Evolutionary conservation across 2,888 invertebrate genomes (phyloP).

Genomic region (Eulithis prunata): DNA sequence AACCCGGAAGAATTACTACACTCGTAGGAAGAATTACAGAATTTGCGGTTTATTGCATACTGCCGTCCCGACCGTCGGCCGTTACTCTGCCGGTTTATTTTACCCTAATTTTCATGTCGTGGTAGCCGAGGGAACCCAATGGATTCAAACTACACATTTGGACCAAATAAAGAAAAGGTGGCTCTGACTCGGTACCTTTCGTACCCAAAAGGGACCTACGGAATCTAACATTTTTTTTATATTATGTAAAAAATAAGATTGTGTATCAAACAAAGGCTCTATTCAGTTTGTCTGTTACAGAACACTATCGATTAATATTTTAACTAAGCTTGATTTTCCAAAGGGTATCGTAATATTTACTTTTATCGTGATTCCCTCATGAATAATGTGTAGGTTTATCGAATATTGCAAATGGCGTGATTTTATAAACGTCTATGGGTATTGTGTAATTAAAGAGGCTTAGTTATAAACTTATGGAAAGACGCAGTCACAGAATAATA

Average conservation of each 20-base stretch:
- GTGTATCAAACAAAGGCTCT: background rate
- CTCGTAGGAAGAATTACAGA: slow-evolving; percentile 57
- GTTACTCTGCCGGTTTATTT: slow-evolving; percentile 28
- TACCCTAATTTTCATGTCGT: slow-evolving; percentile 19
- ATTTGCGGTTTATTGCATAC: slow-evolving; percentile 47
- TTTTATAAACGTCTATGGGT: slow-evolving; percentile 55
- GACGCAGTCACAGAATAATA: slow-evolving; percentile 31
- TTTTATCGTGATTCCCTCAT: slow-evolving; percentile 65
- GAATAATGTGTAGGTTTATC: slow-evolving; percentile 66
- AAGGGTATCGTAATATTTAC: slow-evolving; percentile 61
- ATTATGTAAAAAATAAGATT: background rate
- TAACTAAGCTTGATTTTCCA: slow-evolving; percentile 40
- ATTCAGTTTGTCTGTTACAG: slow-evolving; percentile 5
- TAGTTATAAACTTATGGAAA: slow-evolving; percentile 52
- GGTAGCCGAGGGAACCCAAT: slow-evolving; percentile 2
- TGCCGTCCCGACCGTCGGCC: slow-evolving; percentile 35
- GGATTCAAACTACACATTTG: slow-evolving; percentile 1
- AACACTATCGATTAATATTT: slow-evolving; percentile 33
- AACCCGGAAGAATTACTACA: slow-evolving; percentile 29
- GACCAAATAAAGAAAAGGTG: slow-evolving; percentile 2
- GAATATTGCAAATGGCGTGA: slow-evolving; percentile 60
- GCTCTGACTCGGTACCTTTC: background rate
- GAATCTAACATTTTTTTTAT: too few relatives aligned
- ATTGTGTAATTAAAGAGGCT: slow-evolving; percentile 59
- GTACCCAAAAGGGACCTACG: too few relatives aligned